Percentiles rank a stretch among this genome's conserved stretches.
These are phyloP conservation scores for Synergus itoensis DNA, from an alignment of 2,888 invertebrate genomes.

Conservation along the genomic window DNA sequence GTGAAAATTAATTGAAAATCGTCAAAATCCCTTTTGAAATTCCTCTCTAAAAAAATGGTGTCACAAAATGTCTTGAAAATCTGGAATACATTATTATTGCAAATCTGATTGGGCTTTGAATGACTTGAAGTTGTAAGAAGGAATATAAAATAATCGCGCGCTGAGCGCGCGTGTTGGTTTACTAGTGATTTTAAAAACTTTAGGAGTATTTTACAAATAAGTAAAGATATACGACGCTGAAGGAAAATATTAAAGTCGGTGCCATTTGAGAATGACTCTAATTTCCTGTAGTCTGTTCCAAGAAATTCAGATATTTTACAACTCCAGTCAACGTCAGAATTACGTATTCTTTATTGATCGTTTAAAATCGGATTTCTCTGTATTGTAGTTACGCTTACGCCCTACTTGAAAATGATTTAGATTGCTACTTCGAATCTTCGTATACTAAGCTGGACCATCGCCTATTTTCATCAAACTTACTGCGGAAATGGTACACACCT, in stretches of 20 bases:
- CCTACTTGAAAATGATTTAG: conserved; percentile 10
- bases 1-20: too few relatives aligned
- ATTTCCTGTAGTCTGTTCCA: neutral
- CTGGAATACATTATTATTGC: too few relatives aligned
- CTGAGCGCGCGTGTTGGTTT: too few relatives aligned
- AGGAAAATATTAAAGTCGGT: neutral
- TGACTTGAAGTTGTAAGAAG: too few relatives aligned
- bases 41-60: too few relatives aligned
- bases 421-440: neutral
- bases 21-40: too few relatives aligned
- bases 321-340: neutral
- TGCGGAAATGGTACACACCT: conserved; percentile 52
- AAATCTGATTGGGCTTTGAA: too few relatives aligned
- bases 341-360: conserved; percentile 15
- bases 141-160: too few relatives aligned
- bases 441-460: conserved; percentile 24
- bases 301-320: neutral
- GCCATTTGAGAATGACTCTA: neutral
- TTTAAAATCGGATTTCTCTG: neutral
- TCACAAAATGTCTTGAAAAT: too few relatives aligned
- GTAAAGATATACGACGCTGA: neutral
- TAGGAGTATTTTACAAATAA: neutral
- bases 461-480: conserved; percentile 46
- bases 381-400: conserved; percentile 2
- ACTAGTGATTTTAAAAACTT: neutral